Base-by-base conservation (phyloP, 1,140 invertebrate genomes). In the Rhopalosiphum padi region DNA sequence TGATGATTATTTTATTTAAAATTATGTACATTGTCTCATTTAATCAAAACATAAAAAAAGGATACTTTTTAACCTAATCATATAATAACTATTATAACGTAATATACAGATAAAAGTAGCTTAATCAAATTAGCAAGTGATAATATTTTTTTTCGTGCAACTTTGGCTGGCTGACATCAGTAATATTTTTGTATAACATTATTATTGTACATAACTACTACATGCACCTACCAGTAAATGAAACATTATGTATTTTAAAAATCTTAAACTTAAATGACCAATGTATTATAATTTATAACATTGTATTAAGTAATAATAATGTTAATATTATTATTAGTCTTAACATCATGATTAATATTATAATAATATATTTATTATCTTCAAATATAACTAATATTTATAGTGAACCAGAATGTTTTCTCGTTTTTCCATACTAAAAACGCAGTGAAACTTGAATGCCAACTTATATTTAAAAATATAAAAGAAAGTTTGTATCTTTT, bases 231-330 rank as follows among this genome's bases (percentile, higher is more conserved):
- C 18, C 60, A 77, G 30, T 77, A n/a, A 15, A 77, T 77, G 5
- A n/a, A 77, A 77, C 60, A 83, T 37, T 37, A 83, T 82, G 35
- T 21, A 82, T 83, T 83, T 37, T 83, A 21, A 22, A 83, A 83
- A 83, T 83, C 77, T 83, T 83, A 37, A 37, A 83, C 37, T 83
- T 37, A 83, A 83, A 83, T 83, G 77, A n/a, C 22, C 35, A 83
- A 77, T 77, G n/a, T 77, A n/a, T 77, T 77, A 6, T 77, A 77
- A n/a, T 35, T 23, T 23, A 83, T 37, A 83, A 37, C 21, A 23
- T 37, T 83, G 35, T 37, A 22, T 37, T 0, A 51, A 8, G 2
- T 83, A 35, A 37, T 37, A 37, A 37, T 83, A 22, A 23, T 37
- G 0, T 83, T 37, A 37, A 23, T 22, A 37, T 83, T 83, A 83